Percentiles rank a stretch among this genome's conserved stretches.
Conservation (phyloP, 2,113 vertebrate genomes). For the Mastomys natalensis region DNA sequence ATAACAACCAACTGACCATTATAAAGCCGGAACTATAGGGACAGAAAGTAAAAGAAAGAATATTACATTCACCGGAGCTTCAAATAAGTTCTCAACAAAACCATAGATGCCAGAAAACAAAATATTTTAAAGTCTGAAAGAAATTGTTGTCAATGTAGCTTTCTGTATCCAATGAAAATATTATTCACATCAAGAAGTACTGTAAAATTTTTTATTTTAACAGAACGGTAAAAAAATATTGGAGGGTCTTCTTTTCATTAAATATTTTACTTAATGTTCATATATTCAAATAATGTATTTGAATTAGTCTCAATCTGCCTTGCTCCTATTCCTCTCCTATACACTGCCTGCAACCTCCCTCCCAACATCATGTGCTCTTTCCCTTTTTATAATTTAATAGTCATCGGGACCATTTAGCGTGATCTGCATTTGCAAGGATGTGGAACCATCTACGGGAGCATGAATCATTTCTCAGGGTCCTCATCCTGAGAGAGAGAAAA, state of each 20-base stretch:
- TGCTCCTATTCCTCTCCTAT: neutral
- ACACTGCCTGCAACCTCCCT: neutral
- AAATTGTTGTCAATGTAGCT: neutral
- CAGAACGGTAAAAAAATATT: neutral
- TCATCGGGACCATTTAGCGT: neutral
- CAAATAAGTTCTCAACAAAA: slow-evolving; percentile 2
- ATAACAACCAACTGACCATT: neutral
- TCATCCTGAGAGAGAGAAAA: neutral
- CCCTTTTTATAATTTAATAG: neutral
- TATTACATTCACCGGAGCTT: neutral
- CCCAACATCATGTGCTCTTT: neutral
- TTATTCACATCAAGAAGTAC: neutral
- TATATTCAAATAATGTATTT: neutral
- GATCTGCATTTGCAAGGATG: neutral
- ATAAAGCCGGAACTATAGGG: too few species aligned
- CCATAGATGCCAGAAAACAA: neutral
- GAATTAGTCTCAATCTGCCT: neutral
- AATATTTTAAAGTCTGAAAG: neutral
- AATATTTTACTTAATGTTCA: neutral
- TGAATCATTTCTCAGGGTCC: neutral
- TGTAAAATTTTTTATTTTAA: neutral
- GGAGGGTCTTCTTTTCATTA: neutral
- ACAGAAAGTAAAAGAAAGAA: neutral
- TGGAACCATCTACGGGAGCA: too few species aligned
- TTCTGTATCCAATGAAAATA: slow-evolving; percentile 4